These are phyloP conservation scores for Cyanoramphus novaezelandiae DNA, from an alignment of 2,113 vertebrate genomes.

Conservation along the genomic window DNA sequence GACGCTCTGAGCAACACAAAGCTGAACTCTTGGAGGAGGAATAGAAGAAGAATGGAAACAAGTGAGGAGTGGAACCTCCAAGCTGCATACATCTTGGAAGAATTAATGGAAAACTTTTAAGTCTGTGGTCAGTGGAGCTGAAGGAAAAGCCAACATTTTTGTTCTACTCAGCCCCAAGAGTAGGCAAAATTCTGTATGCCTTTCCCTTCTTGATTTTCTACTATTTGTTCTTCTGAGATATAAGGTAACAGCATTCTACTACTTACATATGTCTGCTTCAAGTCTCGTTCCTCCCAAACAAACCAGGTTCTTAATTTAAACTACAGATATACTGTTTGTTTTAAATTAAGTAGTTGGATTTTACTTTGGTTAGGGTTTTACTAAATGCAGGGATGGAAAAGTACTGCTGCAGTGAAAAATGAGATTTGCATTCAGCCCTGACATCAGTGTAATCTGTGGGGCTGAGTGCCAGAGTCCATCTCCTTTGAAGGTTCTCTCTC, in stretches of 20 bases:
- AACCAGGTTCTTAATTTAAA: background rate
- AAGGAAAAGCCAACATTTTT: background rate
- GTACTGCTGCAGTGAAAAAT: background rate
- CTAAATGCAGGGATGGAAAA: background rate
- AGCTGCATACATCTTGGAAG: background rate
- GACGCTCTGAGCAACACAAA: background rate
- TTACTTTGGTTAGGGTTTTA: background rate
- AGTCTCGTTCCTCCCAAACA: background rate
- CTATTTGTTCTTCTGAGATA: background rate
- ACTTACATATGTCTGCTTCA: accelerated
- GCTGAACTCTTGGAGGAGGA: background rate
- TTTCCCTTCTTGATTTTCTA: background rate
- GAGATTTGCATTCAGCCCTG: background rate
- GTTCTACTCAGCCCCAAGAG: background rate
- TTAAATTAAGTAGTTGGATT: background rate
- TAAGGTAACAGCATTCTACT: background rate
- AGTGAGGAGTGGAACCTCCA: background rate
- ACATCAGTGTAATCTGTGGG: background rate
- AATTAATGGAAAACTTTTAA: background rate
- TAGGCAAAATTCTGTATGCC: background rate
- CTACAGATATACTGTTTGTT: background rate
- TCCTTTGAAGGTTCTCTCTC: background rate
- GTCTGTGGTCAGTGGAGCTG: background rate
- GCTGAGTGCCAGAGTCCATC: background rate
- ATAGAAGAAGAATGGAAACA: background rate